Evolutionary conservation across 2,888 invertebrate species (phyloP), one percentile per base, ranked within the genome.

Genomic region (Metacarcinus magister): DNA sequence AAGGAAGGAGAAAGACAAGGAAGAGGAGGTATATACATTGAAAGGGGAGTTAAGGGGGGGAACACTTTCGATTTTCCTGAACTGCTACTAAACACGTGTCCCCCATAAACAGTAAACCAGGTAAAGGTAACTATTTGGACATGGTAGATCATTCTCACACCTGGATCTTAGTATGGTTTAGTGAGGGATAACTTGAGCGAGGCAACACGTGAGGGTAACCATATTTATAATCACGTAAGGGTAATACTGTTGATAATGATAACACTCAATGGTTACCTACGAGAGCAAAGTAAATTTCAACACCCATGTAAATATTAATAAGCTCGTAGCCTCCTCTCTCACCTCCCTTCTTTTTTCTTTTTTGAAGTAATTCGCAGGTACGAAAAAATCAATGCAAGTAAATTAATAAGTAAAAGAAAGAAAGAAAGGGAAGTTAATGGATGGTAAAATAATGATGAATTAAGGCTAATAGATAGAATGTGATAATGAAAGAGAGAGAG

Each of bases 261-360:
- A n/a, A n/a, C 67, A 16, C 23, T 23, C 19, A 67, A 67, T 67
- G 16, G 67, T 5, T n/a, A n/a, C n/a, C n/a, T 67, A 67, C 67
- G 67, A 67, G 54, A 54, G 13, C 16, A 54, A 54, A 54, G 54
- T 54, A 54, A 67, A 67, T 67, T 67, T 67, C 67, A 67, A 10
- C 67, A 67, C 67, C 67, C n/a, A 16, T n/a, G 67, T 67, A 67
- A 67, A 67, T 67, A 67, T 67, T 67, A 67, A 67, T 67, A 67
- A 67, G 67, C n/a, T 67, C 67, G n/a, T 67, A 67, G 19, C 67
- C 67, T 16, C 67, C 23, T 67, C 23, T 67, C n/a, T 67, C 67
- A 2, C 16, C 19, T n/a, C 23, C 23, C 67, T 23, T 67, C 19
- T 67, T 23, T 16, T 67, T 60, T 19, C 2, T 67, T 67, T 67